These are phyloP conservation scores for Chironomus tepperi DNA, from an alignment of 1,140 invertebrate species.

Conservation along the genomic window DNA sequence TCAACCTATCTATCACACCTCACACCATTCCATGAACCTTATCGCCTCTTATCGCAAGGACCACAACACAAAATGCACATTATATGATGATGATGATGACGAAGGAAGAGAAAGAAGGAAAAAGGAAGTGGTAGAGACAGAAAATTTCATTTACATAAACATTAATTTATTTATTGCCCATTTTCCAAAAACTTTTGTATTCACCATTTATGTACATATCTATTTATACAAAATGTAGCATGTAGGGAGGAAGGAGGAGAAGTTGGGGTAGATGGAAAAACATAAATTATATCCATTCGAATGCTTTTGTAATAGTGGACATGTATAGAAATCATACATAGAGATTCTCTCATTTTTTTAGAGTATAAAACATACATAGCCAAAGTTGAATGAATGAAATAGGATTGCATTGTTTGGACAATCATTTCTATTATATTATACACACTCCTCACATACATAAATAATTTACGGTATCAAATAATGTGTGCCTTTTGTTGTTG, in stretches of 20 bases:
- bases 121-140: not conserved
- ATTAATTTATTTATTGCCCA: conserved; percentile 9
- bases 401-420: not conserved
- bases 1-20: no score
- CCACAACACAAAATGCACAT: no score
- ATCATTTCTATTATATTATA: not conserved
- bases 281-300: conserved; percentile 14
- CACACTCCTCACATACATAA: not conserved
- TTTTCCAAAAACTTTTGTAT: not conserved
- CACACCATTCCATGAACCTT: no score
- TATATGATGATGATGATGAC: not conserved
- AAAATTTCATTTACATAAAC: conserved; percentile 15
- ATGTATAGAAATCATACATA: not conserved
- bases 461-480: conserved; percentile 3
- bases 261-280: not conserved
- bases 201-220: not conserved
- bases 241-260: not conserved
- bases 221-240: no score
- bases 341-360: not conserved
- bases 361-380: not conserved
- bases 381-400: not conserved
- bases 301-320: not conserved
- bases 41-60: no score
- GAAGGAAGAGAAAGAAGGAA: not conserved
- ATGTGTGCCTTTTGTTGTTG: not conserved